Conservation (phyloP, 1,140 invertebrate genomes). For the Physella acuta region DNA sequence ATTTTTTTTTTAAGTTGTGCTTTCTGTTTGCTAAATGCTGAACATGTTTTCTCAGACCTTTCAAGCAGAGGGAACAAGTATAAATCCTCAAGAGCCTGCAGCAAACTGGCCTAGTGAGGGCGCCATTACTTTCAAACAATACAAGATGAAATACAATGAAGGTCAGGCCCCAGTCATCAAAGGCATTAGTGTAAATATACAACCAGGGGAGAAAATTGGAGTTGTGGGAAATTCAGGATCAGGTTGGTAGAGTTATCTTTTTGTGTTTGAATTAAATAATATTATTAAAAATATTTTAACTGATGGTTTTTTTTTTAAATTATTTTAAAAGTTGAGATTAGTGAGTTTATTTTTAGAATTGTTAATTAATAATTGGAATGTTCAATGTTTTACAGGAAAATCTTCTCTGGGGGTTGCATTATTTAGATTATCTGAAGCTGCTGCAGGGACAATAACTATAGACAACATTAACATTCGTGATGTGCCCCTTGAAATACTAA, state of each 20-base stretch:
- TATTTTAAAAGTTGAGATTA: too few relatives aligned
- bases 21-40: too few relatives aligned
- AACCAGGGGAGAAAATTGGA: constrained; percentile 65
- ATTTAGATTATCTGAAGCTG: constrained; percentile 64
- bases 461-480: constrained; percentile 46
- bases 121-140: constrained; percentile 63
- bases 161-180: constrained; percentile 62
- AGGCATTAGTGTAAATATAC: constrained; percentile 63
- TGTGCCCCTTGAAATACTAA: constrained; percentile 43
- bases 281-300: too few relatives aligned
- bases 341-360: too few relatives aligned
- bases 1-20: too few relatives aligned
- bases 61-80: neutral
- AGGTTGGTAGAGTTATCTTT: too few relatives aligned
- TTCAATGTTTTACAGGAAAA: constrained; percentile 60
- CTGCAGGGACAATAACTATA: constrained; percentile 51
- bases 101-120: constrained; percentile 65
- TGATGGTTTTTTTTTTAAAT: too few relatives aligned
- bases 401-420: constrained; percentile 64
- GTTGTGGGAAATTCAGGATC: constrained; percentile 63
- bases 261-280: too few relatives aligned
- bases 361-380: too few relatives aligned
- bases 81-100: constrained; percentile 26
- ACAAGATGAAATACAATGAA: constrained; percentile 62
- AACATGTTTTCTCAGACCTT: constrained; percentile 3